phyloP scores from a whole-genome alignment of 2,797 vertebrate species.

The Poecilia wingei region DNA sequence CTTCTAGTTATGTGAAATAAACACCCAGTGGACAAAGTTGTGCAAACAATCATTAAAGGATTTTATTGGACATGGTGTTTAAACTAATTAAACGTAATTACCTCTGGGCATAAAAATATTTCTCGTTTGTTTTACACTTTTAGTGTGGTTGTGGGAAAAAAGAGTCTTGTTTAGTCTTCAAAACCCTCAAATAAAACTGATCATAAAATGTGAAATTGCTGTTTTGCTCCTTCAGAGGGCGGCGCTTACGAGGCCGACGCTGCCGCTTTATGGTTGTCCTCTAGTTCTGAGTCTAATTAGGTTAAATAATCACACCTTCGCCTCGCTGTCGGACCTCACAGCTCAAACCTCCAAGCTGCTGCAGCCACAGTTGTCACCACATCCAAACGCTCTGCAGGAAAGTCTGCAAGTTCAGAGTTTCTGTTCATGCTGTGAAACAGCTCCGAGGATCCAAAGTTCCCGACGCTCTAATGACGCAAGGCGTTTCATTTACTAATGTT shows the following conservation, averaged over 20 bases:
- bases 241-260: neutral
- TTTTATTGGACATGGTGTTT: neutral
- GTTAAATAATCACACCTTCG: constrained; percentile 36
- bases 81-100: neutral
- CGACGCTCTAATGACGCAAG: constrained; percentile 51
- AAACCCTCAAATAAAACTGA: neutral
- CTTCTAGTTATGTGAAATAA: neutral
- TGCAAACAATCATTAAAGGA: neutral
- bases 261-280: neutral
- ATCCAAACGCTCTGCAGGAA: constrained; percentile 61
- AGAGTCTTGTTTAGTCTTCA: neutral
- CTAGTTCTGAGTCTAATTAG: constrained; percentile 3
- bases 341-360: constrained; percentile 42
- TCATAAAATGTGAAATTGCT: neutral
- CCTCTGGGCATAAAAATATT: neutral
- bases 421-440: constrained; percentile 59
- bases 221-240: neutral
- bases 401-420: constrained; percentile 51
- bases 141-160: neutral
- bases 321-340: constrained; percentile 35
- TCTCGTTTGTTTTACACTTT: neutral
- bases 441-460: constrained; percentile 44
- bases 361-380: constrained; percentile 68
- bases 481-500: constrained; percentile 64
- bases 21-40: neutral